Conservation (phyloP, 2,797 vertebrate species). For the Danio choprae region DNA sequence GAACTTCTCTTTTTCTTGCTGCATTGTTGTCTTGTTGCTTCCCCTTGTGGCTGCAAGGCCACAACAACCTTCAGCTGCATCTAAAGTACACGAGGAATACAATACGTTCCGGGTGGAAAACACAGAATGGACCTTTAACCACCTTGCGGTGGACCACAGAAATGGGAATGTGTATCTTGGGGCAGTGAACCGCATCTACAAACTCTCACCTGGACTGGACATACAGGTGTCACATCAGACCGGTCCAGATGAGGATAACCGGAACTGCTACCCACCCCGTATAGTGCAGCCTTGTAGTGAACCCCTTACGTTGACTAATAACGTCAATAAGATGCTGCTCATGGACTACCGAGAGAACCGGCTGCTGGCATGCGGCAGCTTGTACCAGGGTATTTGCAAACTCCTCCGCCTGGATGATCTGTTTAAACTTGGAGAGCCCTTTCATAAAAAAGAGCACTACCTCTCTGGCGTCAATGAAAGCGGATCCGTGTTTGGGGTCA, state of each 20-base stretch:
- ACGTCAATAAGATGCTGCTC: constrained; percentile 98
- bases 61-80: constrained; percentile 71
- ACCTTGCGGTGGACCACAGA: constrained; percentile 92
- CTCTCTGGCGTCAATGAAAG: constrained; percentile 97
- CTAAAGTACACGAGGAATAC: constrained; percentile 79
- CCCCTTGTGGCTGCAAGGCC: constrained; percentile 68
- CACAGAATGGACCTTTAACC: constrained; percentile 91
- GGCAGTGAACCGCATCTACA: constrained; percentile 97
- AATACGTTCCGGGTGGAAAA: constrained; percentile 87
- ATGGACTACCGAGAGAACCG: constrained; percentile 97
- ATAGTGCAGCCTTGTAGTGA: constrained; percentile 97
- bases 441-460: constrained; percentile 98
- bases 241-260: constrained; percentile 95
- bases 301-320: constrained; percentile 90
- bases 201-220: constrained; percentile 89
- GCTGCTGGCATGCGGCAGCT: constrained; percentile 93
- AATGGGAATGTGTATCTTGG: constrained; percentile 96
- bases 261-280: constrained; percentile 96
- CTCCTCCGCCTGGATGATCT: constrained; percentile 95
- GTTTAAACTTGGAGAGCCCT: constrained; percentile 97
- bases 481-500: constrained; percentile 96
- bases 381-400: constrained; percentile 98
- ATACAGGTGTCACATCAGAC: constrained; percentile 93
- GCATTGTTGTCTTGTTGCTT: constrained; percentile 77
- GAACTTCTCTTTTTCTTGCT: constrained; percentile 81